Evolutionary conservation across 2,888 invertebrate genomes (phyloP), one percentile per base, ranked within the genome.

Genomic region (Calameuta pallipes): DNA sequence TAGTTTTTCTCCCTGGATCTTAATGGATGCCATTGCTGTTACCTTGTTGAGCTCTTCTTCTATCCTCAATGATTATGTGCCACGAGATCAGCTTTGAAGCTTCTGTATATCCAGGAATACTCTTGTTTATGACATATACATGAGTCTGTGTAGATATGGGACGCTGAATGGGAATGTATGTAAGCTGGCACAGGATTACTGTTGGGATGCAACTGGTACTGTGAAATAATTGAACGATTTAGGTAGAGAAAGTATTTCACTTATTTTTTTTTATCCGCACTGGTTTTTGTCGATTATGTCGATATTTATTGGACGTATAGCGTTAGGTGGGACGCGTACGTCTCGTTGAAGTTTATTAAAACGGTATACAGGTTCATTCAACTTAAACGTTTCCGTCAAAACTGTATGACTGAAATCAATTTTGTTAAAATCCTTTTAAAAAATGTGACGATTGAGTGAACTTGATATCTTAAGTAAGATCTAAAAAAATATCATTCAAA

Each of bases 311-410:
- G 56, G 56, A 23, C 56, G 9, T 23, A 56, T 23, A 9, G 23
- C 56, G 56, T 56, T 56, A 56, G 23, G 56, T 56, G 56, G 23
- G 23, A 56, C 56, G 9, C 56, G 56, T 23, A 71, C 30, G 71
- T 31, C 71, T 71, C 71, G 31, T 31, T 30, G 33, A 71, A 71
- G 31, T 71, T 71, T 71, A 71, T 71, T 71, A 71, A 31, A 31
- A 71, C 31, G 13, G 31, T 71, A 71, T 12, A 71, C 71, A 56
- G 56, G 56, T 56, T 56, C 2, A 23, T 23, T 56, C 56, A 56
- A 56, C 23, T 2, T 23, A 2, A 56, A 56, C 23, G 41, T 23
- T 6, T 23, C 41, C 41, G 2, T 56, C 6, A 9, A 23, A 56
- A 23, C 23, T 56, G 6, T 41, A 23, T 23, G 2, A 2, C 23